Evolutionary conservation across 2,888 invertebrate species (phyloP).

Genomic region (Drosophila picticornis): DNA sequence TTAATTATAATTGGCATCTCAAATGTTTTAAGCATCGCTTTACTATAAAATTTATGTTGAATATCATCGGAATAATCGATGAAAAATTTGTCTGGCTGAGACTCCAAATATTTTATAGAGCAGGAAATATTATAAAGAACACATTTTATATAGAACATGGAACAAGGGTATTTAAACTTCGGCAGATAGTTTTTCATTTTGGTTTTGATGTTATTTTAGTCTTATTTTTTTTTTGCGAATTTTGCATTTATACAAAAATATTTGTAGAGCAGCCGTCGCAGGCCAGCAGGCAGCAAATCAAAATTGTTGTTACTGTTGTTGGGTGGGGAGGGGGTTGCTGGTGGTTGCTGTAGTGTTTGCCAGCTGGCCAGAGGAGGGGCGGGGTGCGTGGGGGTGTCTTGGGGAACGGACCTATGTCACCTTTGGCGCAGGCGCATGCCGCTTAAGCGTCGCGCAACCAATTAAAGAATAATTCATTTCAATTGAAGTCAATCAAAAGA

Average conservation of each 20-base stretch:
- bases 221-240: slow-evolving; percentile 38
- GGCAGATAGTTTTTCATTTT: neutral
- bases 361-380: neutral
- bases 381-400: neutral
- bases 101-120: neutral
- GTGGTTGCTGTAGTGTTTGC: slow-evolving; percentile 15
- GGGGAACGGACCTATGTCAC: slow-evolving; percentile 13
- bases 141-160: neutral
- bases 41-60: neutral
- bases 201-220: neutral
- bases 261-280: slow-evolving; percentile 41
- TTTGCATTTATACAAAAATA: slow-evolving; percentile 50
- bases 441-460: slow-evolving; percentile 62
- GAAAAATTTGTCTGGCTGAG: neutral
- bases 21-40: neutral
- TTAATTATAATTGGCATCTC: neutral
- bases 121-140: too few relatives aligned
- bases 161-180: neutral
- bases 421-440: slow-evolving; percentile 60
- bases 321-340: neutral
- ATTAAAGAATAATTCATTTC: slow-evolving; percentile 82
- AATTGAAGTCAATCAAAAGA: slow-evolving; percentile 82
- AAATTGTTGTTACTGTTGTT: slow-evolving; percentile 46
- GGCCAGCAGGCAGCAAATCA: slow-evolving; percentile 48
- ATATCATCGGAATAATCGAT: neutral